A percentile compares a stretch with the other conserved stretches of the same genome.
Evolutionary conservation across 1,140 invertebrate species (phyloP).

Genomic region (Oncopodura yosiiana): DNA sequence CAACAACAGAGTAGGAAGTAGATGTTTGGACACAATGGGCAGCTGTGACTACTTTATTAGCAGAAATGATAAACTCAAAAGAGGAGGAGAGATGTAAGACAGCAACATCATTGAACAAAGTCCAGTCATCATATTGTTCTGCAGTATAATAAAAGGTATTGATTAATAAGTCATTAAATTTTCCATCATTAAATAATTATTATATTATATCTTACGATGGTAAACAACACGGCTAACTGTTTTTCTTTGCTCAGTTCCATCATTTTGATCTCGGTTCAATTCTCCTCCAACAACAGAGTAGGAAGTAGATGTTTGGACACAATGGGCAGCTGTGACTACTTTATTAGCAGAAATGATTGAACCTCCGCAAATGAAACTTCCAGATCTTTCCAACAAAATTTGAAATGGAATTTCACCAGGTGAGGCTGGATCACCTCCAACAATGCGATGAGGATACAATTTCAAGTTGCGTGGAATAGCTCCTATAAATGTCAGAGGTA

Average conservation of each 20-base stretch:
- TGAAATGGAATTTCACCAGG: not conserved
- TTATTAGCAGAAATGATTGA: slow-evolving; percentile 48
- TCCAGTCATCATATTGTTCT: no score
- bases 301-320: slow-evolving; percentile 36
- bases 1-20: slow-evolving; percentile 26
- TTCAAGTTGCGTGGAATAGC: no score
- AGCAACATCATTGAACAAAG: slow-evolving; percentile 15
- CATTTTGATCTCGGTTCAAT: no score
- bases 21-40: slow-evolving; percentile 39
- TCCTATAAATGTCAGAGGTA: no score
- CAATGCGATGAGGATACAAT: no score
- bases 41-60: slow-evolving; percentile 39
- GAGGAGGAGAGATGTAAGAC: not conserved
- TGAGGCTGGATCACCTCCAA: not conserved
- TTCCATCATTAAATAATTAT: no score
- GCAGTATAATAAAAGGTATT: no score
- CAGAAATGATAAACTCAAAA: no score
- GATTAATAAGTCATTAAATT: no score
- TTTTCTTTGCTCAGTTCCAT: no score
- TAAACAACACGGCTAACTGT: no score
- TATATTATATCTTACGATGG: no score
- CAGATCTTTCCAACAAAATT: not conserved
- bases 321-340: slow-evolving; percentile 60
- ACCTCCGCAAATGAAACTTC: slow-evolving; percentile 50
- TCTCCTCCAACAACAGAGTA: slow-evolving; percentile 34